A percentile compares a stretch with the other conserved stretches of the same genome.
phyloP scores from a whole-genome alignment of 1,140 invertebrate species.

The Drosophila littoralis region DNA sequence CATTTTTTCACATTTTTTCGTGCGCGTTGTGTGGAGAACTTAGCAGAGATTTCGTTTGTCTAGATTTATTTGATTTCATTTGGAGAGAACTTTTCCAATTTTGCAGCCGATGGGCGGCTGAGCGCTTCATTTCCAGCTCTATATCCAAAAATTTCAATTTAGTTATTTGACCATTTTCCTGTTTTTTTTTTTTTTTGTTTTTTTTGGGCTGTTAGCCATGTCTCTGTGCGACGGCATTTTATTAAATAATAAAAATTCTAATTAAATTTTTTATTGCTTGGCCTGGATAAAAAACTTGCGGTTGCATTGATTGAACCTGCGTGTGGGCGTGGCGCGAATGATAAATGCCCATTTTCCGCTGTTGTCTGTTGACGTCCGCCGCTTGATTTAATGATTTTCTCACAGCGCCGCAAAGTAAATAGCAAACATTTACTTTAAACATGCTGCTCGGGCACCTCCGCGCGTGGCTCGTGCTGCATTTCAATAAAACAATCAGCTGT shows the following conservation, averaged over 20 bases:
- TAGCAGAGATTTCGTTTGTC: slow-evolving; percentile 56
- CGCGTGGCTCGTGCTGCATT: slow-evolving; percentile 41
- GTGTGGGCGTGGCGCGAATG: too few relatives aligned
- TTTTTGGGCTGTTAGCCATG: background rate
- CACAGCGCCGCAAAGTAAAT: slow-evolving; percentile 58
- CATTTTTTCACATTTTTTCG: slow-evolving; percentile 45
- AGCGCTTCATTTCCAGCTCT: slow-evolving; percentile 19
- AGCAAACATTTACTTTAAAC: slow-evolving; percentile 65
- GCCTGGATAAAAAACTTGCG: slow-evolving; percentile 25
- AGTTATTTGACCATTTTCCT: slow-evolving; percentile 34
- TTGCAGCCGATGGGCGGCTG: slow-evolving; percentile 19
- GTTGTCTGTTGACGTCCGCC: too few relatives aligned
- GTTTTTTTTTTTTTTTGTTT: slow-evolving; percentile 1
- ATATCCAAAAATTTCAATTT: slow-evolving; percentile 65
- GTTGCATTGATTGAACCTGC: slow-evolving; percentile 35
- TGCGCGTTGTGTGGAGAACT: slow-evolving; percentile 54
- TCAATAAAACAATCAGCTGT: slow-evolving; percentile 77
- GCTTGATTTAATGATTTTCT: slow-evolving; percentile 69
- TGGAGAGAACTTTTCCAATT: slow-evolving; percentile 57
- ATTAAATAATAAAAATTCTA: slow-evolving; percentile 75
- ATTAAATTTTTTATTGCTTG: slow-evolving; percentile 69
- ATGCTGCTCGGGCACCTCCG: slow-evolving; percentile 34
- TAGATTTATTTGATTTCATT: slow-evolving; percentile 75
- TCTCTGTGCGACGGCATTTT: slow-evolving; percentile 44
- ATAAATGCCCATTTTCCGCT: too few relatives aligned